Conservation (phyloP, 2,797 vertebrate species). For the Microctenopoma lineatum region DNA sequence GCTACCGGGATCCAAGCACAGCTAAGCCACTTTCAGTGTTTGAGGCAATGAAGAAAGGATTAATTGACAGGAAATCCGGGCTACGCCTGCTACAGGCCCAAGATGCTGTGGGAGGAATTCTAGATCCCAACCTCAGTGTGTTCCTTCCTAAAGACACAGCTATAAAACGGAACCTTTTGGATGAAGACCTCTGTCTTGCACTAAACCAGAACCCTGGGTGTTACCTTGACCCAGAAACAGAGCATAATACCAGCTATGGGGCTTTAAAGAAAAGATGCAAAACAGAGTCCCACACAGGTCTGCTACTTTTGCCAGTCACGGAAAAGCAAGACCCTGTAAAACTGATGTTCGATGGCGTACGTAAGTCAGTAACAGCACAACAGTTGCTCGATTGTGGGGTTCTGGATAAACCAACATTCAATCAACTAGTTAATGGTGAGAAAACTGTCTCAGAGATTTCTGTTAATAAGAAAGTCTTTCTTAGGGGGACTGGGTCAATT, state of each 20-base stretch:
- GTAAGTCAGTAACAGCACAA: conserved; percentile 84
- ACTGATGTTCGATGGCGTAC: conserved; percentile 67
- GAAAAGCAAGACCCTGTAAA: conserved; percentile 76
- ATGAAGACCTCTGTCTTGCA: conserved; percentile 84
- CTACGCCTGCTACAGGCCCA: conserved; percentile 92
- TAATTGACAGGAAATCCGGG: conserved; percentile 85
- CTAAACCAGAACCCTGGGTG: conserved; percentile 86
- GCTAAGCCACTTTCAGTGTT: conserved; percentile 87
- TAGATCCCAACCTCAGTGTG: conserved; percentile 92
- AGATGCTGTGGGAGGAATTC: conserved; percentile 89
- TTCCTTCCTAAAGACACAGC: conserved; percentile 91
- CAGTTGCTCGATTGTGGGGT: conserved; percentile 84
- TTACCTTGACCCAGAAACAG: conserved; percentile 89
- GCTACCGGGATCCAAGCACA: conserved; percentile 87
- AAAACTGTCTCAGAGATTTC: conserved; percentile 87
- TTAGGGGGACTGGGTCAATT: conserved; percentile 85
- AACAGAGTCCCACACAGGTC: conserved; percentile 87
- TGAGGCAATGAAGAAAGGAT: conserved; percentile 90
- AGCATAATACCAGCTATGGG: conserved; percentile 84
- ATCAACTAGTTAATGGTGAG: conserved; percentile 71
- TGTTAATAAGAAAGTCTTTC: conserved; percentile 82
- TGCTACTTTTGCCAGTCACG: conserved; percentile 84
- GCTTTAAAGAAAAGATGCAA: conserved; percentile 87
- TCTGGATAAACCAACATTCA: conserved; percentile 59
- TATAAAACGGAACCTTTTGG: conserved; percentile 88